Evolutionary conservation across 2,888 invertebrate genomes (phyloP).

Genomic region (Osmoderma eremita): DNA sequence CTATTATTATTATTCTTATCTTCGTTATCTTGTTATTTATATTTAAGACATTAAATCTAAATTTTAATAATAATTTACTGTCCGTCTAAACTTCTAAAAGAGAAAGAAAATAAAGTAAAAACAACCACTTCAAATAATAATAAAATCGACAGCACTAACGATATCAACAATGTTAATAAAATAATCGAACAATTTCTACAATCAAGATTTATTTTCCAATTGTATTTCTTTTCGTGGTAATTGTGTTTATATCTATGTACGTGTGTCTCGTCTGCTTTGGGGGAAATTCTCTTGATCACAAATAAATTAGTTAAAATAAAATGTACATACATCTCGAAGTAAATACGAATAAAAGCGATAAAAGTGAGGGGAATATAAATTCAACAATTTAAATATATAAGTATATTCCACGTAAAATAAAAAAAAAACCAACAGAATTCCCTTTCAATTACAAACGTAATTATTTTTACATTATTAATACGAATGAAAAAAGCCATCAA

Average conservation of each 20-base stretch:
- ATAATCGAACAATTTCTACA: conserved; percentile 40
- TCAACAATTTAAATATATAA: neutral
- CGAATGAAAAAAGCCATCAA: conserved; percentile 8
- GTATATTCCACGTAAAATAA: neutral
- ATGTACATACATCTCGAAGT: neutral
- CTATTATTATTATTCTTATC: conserved; percentile 26
- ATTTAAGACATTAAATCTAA: conserved; percentile 32
- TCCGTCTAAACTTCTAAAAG: conserved; percentile 36
- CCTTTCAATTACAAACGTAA: conserved; percentile 16
- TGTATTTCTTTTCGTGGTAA: no score
- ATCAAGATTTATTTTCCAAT: neutral
- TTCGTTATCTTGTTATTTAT: conserved; percentile 24
- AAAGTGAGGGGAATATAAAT: no score
- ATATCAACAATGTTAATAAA: conserved; percentile 42
- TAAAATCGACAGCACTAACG: conserved; percentile 49
- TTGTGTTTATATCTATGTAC: neutral
- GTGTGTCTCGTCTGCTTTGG: conserved; percentile 3
- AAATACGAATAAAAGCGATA: neutral
- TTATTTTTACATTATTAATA: neutral
- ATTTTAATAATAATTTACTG: conserved; percentile 38
- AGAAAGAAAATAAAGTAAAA: conserved; percentile 18
- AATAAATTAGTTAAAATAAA: conserved; percentile 2
- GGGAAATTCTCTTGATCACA: conserved; percentile 17
- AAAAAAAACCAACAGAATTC: conserved; percentile 28
- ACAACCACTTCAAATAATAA: conserved; percentile 48